phyloP scores from a whole-genome alignment of 2,113 vertebrate species.

The Crypturellus undulatus region DNA sequence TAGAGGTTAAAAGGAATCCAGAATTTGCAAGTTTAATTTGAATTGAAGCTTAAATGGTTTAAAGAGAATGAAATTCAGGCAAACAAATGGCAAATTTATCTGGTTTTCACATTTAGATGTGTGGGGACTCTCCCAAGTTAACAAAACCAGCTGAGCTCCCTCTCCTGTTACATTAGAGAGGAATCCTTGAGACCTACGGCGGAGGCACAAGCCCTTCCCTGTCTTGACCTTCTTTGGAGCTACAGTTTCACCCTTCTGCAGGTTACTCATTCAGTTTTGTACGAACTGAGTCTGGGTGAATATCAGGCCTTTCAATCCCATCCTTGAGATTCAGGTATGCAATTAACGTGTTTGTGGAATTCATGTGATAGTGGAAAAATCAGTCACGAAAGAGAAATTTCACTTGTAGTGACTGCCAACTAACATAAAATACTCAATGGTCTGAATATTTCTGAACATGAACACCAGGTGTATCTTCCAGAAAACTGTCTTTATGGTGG shows the following conservation, averaged over 20 bases:
- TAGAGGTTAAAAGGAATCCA: conserved; percentile 4
- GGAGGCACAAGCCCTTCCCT: background rate
- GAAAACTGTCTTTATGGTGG: background rate
- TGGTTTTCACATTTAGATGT: background rate
- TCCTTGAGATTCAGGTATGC: background rate
- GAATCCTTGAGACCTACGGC: background rate
- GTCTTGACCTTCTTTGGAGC: background rate
- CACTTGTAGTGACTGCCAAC: accelerated
- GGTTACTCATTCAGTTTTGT: background rate
- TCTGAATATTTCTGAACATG: background rate
- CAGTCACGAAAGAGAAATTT: conserved; percentile 4
- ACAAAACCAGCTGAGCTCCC: background rate
- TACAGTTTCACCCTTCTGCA: background rate
- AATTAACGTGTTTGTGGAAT: background rate
- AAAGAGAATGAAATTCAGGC: conserved; percentile 5
- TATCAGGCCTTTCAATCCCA: background rate
- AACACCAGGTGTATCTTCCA: background rate
- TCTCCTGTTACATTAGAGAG: background rate
- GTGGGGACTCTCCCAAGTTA: background rate
- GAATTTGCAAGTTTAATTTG: conserved; percentile 32
- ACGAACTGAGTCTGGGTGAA: background rate
- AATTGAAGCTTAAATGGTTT: conserved; percentile 33
- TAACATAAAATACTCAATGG: background rate
- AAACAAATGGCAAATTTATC: conserved; percentile 12
- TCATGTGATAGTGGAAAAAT: background rate